Evolutionary conservation across 2,113 vertebrate species (phyloP).

Genomic region (Stigmatopora argus): DNA sequence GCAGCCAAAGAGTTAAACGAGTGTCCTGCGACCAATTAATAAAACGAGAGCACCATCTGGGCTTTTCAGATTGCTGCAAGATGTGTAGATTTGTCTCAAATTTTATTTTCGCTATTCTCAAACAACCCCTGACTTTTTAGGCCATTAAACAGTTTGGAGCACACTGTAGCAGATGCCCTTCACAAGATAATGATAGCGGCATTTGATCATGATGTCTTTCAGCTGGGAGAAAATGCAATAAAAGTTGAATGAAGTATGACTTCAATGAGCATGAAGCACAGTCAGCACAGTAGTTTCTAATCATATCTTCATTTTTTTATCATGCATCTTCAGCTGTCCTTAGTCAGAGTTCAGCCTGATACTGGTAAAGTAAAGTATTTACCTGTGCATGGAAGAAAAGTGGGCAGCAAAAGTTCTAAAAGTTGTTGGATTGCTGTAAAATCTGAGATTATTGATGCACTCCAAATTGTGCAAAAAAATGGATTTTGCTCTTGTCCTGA

Average conservation of each 20-base stretch:
- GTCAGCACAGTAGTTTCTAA: conserved; percentile 38
- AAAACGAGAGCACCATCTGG: conserved; percentile 56
- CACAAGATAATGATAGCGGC: conserved; percentile 16
- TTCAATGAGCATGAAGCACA: conserved; percentile 8
- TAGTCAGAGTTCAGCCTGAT: conserved; percentile 52
- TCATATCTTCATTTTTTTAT: conserved; percentile 41
- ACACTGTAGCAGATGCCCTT: conserved; percentile 28
- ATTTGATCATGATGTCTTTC: conserved; percentile 35
- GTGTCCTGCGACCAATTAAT: conserved; percentile 32
- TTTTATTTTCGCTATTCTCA: conserved; percentile 47
- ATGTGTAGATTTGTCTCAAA: conserved; percentile 48
- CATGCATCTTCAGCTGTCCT: conserved; percentile 35
- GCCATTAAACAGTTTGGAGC: conserved; percentile 37
- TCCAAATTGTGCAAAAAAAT: conserved; percentile 1
- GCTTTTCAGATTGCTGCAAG: conserved; percentile 57
- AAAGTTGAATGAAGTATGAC: conserved; percentile 10
- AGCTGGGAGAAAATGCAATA: conserved; percentile 22
- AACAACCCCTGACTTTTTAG: conserved; percentile 39
- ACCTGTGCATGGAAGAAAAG: conserved; percentile 57
- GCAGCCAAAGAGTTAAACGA: no score
- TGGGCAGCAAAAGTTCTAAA: conserved; percentile 3
- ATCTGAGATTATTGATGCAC: neutral
- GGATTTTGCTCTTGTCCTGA: neutral
- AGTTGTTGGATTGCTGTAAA: no score
- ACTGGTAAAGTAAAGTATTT: conserved; percentile 24